Percentiles rank a stretch among this genome's conserved stretches.
Evolutionary conservation across 2,888 invertebrate species (phyloP).

Genomic region (Dascillus cervinus): DNA sequence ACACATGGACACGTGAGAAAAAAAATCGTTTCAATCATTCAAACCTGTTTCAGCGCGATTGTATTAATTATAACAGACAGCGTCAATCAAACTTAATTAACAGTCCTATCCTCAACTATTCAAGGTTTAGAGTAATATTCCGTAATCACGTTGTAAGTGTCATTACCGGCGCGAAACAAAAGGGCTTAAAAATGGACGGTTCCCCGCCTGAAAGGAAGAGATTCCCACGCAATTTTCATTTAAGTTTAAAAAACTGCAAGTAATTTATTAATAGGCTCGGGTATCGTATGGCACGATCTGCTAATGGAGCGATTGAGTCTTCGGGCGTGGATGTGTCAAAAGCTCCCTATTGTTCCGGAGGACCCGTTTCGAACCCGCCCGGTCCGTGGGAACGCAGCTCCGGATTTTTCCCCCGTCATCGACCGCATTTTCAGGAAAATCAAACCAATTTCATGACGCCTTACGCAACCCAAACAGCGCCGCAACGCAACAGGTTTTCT

Average conservation of each 20-base stretch:
- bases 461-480: too few relatives aligned
- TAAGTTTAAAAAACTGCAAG: constrained; percentile 21
- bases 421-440: not conserved
- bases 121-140: too few relatives aligned
- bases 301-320: constrained; percentile 23
- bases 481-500: too few relatives aligned
- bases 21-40: constrained; percentile 4
- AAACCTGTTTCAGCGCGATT: not conserved
- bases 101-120: too few relatives aligned
- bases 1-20: constrained; percentile 8
- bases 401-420: not conserved
- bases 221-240: constrained; percentile 22
- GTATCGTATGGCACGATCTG: constrained; percentile 14
- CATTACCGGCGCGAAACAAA: too few relatives aligned
- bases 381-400: constrained; percentile 10
- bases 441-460: too few relatives aligned
- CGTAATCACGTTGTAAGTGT: too few relatives aligned
- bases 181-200: too few relatives aligned
- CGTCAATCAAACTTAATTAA: too few relatives aligned
- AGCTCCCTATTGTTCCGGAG: constrained; percentile 20
- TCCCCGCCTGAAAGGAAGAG: constrained; percentile 6
- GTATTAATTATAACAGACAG: too few relatives aligned
- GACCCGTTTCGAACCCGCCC: constrained; percentile 11
- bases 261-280: constrained; percentile 20
- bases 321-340: constrained; percentile 37